These are phyloP conservation scores for Drosophila ogumai DNA, from an alignment of 1,140 invertebrate species.

Conservation along the genomic window DNA sequence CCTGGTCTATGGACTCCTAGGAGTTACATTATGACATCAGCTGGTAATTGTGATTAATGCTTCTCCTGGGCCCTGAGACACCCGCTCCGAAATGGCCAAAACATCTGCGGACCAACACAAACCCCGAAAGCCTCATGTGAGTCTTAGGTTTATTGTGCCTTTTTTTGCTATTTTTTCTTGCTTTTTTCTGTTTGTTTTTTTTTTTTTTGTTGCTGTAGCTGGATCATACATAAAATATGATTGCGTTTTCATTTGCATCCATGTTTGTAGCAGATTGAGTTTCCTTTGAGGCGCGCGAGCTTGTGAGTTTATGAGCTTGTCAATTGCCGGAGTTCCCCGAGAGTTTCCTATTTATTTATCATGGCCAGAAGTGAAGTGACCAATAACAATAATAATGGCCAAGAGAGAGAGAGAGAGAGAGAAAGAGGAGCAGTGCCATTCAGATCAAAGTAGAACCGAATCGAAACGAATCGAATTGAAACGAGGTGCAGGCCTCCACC, in stretches of 20 bases:
- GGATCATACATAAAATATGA: constrained; percentile 80
- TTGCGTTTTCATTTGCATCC: constrained; percentile 81
- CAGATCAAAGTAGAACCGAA: constrained; percentile 74
- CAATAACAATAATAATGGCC: constrained; percentile 52
- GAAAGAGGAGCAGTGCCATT: constrained; percentile 23
- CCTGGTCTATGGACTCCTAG: constrained; percentile 2
- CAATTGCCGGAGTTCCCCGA: constrained; percentile 45
- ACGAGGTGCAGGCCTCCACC: constrained; percentile 36
- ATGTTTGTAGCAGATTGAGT: constrained; percentile 72
- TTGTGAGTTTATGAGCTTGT: constrained; percentile 78
- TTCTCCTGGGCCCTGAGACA: constrained; percentile 21
- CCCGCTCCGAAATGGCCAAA: constrained; percentile 43
- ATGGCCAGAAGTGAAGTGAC: constrained; percentile 40
- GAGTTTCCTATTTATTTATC: constrained; percentile 75
- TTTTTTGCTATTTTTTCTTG: constrained; percentile 8
- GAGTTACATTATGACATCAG: constrained; percentile 43
- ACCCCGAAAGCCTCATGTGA: constrained; percentile 19
- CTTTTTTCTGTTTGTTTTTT: constrained; percentile 6
- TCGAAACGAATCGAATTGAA: constrained; percentile 30
- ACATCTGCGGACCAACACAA: constrained; percentile 36
- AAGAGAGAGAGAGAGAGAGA: constrained; percentile 2
- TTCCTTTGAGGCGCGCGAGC: constrained; percentile 77
- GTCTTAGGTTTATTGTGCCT: constrained; percentile 51
- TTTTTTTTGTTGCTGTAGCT: constrained; percentile 18
- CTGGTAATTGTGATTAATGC: constrained; percentile 53